Evolutionary conservation across 2,888 invertebrate genomes (phyloP), one percentile per base, ranked within the genome.

Genomic region (Sericinus montela): DNA sequence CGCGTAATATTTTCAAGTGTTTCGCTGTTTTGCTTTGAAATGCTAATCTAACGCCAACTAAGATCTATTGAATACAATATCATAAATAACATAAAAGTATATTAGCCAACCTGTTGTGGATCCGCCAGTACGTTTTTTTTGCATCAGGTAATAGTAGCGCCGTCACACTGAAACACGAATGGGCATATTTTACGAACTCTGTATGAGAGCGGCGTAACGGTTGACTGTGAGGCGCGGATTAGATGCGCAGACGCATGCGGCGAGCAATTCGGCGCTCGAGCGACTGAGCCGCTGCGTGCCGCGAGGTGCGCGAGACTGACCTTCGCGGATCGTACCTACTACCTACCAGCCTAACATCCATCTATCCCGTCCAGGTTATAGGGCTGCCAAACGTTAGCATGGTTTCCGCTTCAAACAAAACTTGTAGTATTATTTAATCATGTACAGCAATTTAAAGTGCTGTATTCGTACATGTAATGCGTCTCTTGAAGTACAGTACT

Each of bases 241-340:
- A 10, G 11, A 0, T 32, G 32, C 32, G 25, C 42, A 62, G 60
- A 62, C 52, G 52, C 60, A 63, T 62, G 65, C 76, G 70, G 66
- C 60, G 53, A 59, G 57, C 62, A 60, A 54, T 60, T 68, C 68
- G 60, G 60, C 71, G 72, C 72, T 72, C 69, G 61, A 55, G 71
- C 72, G 73, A 80, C 80, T 76, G 79, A 67, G 56, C 57, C 59
- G 57, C 34, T 36, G 41, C 16, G 28, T 38, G 38, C 44, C 42
- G 44, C 36, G 49, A 46, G 43, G 49, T 46, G 49, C 53, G 49
- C 46, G 29, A 34, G 34, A 32, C 40, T 43, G 44, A 48, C 48
- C 48, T 48, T 48, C 43, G 38, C 19, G 43, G 35, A 40, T 46
- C 41, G 48, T 25, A 23, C 10, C 28, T 11, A 25, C 5, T 11